Evolutionary conservation across 2,888 invertebrate genomes (phyloP), one percentile per base, ranked within the genome.

Genomic region (Rosalia funebris): DNA sequence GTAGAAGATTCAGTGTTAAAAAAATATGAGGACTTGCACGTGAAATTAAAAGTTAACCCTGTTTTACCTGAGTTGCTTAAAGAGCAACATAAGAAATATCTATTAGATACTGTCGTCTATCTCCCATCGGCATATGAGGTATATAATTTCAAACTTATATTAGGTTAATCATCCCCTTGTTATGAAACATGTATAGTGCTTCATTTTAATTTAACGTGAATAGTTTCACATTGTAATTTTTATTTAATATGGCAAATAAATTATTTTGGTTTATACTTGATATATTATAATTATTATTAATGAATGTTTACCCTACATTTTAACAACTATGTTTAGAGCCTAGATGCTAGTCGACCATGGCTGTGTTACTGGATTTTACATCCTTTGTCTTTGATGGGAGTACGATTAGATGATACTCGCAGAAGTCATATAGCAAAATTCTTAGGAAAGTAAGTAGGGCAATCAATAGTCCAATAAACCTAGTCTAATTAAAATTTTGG

Each of bases 301-400:
- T n/a, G n/a, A n/a, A n/a, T n/a, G n/a, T n/a, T n/a, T n/a, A n/a
- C n/a, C n/a, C n/a, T n/a, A n/a, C n/a, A n/a, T n/a, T n/a, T n/a
- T n/a, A 25, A 25, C 7, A 25, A 5, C 25, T 41, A 54, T 50
- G 60, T 66, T 77, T 76, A 89, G 88, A 89, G 89, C 76, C 83
- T 99, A 67, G 98, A 99, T 85, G 92, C 95, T 7, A 98, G 97
- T 80, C 88, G 97, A 72, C 91, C 98, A 4, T 99, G 99, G 99
- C 84, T 98, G 62, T 90, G 95, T 74, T 99, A 97, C 79, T 99
- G 99, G 99, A 95, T 94, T 64, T 81, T 98, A 31, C 96, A 99
- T 83, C 89, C 95, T 2, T 84, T 98, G 32, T 90, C 92, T 78
- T 83, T 98, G 64, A 81, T 96, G 31, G 89, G 88, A 63, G 86